These are phyloP conservation scores for Spilarctia lutea DNA, from an alignment of 2,888 invertebrate genomes.

Conservation along the genomic window DNA sequence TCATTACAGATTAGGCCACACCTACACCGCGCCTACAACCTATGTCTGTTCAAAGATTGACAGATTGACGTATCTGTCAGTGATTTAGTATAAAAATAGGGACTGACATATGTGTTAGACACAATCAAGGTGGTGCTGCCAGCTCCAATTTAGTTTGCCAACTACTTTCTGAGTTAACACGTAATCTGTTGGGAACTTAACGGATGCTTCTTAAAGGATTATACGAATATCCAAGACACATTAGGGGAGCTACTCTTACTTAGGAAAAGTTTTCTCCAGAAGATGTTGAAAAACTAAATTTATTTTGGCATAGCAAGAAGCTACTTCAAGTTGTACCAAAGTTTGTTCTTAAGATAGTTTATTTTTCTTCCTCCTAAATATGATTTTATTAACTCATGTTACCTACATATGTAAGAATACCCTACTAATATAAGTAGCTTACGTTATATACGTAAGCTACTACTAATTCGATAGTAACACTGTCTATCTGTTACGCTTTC, in stretches of 20 bases:
- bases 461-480: too few relatives aligned
- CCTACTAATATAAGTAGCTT: too few relatives aligned
- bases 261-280: background rate
- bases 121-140: background rate
- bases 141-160: background rate
- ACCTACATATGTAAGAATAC: too few relatives aligned
- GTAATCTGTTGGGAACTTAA: background rate
- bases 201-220: background rate
- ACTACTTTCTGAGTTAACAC: background rate
- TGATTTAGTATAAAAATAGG: background rate
- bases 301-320: background rate
- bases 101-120: background rate
- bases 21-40: slow-evolving; percentile 40
- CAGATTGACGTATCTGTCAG: slow-evolving; percentile 22
- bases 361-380: background rate
- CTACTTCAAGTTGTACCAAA: background rate
- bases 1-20: slow-evolving; percentile 49
- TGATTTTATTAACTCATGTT: background rate
- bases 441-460: too few relatives aligned
- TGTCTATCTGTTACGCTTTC: too few relatives aligned
- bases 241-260: background rate
- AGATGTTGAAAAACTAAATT: background rate
- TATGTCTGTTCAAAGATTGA: slow-evolving; percentile 30
- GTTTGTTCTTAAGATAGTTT: background rate
- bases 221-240: background rate